Base-by-base conservation (phyloP, 2,797 vertebrate genomes). In the Huso huso region DNA sequence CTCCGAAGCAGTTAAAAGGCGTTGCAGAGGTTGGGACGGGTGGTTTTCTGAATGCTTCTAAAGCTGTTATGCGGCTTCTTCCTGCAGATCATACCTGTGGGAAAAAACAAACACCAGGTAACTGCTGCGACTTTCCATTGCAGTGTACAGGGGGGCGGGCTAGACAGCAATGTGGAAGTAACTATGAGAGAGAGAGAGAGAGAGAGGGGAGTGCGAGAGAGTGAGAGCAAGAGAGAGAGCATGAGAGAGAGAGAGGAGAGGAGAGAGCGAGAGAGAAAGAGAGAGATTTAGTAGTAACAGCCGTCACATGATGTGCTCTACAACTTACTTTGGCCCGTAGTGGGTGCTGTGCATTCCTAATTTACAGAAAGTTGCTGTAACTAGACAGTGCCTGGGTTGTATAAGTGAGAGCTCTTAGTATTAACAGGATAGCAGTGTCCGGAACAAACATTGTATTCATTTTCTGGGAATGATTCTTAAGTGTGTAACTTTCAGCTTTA, bases 11-110 rank as follows among this genome's bases (percentile, higher is more conserved):
- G 6, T 48, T 63, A 23, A 12, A 50, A 48, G 48, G 48, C 62
- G 6, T 50, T 13, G 52, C n/a, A 51, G n/a, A 68, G 65, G 49
- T 11, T 18, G 15, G 15, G 15, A 18, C 15, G 15, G 15, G 15
- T 37, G 1, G 23, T 37, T 37, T 37, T 37, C 23, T 37, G 2
- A 37, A 37, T 37, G 2, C 23, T 37, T 37, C 23, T 37, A 37
- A 37, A 2, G 23, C 6, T 49, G 55, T 69, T 82, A 83, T 15
- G 87, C 84, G 51, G 65, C 76, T 67, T 88, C 86, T 0, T 91
- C 92, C 73, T 73, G 84, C 71, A 96, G 80, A 70, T 89, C 86
- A 70, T 92, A 93, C 93, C 94, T 96, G 76, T 11, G 68, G 67
- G 61, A 77, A 51, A 51, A 10, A 60, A 69, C 49, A 53, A 66